Evolutionary conservation across 2,888 invertebrate genomes (phyloP).

Genomic region (Alloplasta piceator): DNA sequence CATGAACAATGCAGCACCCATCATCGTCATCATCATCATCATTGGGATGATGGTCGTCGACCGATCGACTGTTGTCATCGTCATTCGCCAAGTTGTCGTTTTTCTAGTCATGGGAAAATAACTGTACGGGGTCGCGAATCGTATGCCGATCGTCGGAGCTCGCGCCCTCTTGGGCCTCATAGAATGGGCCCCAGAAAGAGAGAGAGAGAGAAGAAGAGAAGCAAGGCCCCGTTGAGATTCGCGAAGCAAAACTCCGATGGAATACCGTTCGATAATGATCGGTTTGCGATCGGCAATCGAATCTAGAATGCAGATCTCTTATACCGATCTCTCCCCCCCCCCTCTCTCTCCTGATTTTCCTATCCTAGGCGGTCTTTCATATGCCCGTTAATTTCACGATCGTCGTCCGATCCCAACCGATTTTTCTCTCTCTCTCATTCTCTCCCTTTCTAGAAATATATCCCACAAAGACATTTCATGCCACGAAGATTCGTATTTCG

Average conservation of each 20-base stretch:
- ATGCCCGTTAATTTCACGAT: conserved; percentile 60
- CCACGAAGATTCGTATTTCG: conserved; percentile 58
- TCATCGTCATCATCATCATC: conserved; percentile 54
- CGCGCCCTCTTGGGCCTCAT: conserved; percentile 18
- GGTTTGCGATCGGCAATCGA: conserved; percentile 66
- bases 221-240: conserved; percentile 29
- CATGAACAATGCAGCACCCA: conserved; percentile 54
- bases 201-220: conserved; percentile 19
- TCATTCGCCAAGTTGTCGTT: conserved; percentile 58
- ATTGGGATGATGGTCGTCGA: conserved; percentile 6
- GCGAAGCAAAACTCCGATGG: conserved; percentile 47
- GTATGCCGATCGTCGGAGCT: conserved; percentile 52
- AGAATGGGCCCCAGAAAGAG: not conserved
- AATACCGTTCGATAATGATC: conserved; percentile 65
- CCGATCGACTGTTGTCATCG: conserved; percentile 14
- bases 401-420: conserved; percentile 52
- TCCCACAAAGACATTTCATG: conserved; percentile 45
- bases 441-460: not conserved
- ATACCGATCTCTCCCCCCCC: conserved; percentile 41
- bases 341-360: not conserved
- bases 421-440: conserved; percentile 17
- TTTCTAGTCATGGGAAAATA: conserved; percentile 62
- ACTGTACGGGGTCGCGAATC: conserved; percentile 50
- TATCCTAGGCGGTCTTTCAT: conserved; percentile 25
- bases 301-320: conserved; percentile 66